A percentile compares a stretch with the other conserved stretches of the same genome.
phyloP scores from a whole-genome alignment of 2,113 vertebrate species.

The Pardalotus punctatus region DNA sequence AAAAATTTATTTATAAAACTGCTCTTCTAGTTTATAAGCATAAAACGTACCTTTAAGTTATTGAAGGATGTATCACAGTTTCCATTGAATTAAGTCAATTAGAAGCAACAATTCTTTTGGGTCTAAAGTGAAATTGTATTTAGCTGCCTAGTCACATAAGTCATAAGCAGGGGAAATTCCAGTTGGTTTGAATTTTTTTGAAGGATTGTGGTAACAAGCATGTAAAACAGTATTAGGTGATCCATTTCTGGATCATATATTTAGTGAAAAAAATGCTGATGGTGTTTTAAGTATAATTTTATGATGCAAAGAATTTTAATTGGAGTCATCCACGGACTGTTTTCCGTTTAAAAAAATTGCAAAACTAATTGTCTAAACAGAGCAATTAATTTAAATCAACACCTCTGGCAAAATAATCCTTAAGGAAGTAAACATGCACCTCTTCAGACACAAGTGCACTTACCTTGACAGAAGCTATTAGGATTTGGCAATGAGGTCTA shows the following conservation, averaged over 20 bases:
- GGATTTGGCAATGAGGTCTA: neutral
- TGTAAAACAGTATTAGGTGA: neutral
- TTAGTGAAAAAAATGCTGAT: neutral
- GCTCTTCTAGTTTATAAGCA: neutral
- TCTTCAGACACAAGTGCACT: neutral
- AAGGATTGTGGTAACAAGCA: neutral
- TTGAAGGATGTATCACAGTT: neutral
- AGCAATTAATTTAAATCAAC: neutral
- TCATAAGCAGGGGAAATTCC: neutral
- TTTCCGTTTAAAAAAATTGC: neutral
- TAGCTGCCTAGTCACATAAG: neutral
- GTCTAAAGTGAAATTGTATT: neutral
- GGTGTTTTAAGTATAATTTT: neutral
- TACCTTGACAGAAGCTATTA: neutral
- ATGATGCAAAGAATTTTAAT: neutral
- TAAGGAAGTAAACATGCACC: neutral
- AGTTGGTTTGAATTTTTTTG: neutral
- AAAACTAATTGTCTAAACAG: neutral
- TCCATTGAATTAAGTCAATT: neutral
- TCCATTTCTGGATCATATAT: neutral
- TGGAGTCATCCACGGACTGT: neutral
- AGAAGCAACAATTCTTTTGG: neutral
- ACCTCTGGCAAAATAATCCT: neutral
- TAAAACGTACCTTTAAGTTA: neutral
- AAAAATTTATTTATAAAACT: neutral